Evolutionary conservation across 2,888 invertebrate genomes (phyloP).

Genomic region (Euplagia quadripunctaria): DNA sequence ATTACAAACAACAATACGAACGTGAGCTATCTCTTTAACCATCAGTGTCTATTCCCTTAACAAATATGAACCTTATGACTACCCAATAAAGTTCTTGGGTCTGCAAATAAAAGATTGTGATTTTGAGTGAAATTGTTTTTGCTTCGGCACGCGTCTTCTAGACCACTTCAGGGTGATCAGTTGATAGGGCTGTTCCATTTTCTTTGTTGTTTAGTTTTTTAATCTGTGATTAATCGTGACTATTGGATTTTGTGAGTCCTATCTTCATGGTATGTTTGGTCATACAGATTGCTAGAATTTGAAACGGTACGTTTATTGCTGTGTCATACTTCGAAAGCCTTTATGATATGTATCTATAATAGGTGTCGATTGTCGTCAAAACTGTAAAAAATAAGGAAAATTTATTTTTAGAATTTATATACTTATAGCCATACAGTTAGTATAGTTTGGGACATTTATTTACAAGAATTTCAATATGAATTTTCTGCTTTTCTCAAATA

Average conservation of each 20-base stretch:
- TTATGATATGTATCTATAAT: background rate
- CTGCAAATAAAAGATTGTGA: constrained; percentile 52
- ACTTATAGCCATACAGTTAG: background rate
- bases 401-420: background rate
- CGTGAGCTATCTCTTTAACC: constrained; percentile 68
- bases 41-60: constrained; percentile 21
- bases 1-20: constrained; percentile 75
- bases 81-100: constrained; percentile 32
- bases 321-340: constrained; percentile 10
- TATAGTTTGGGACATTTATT: background rate
- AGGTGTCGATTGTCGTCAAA: constrained; percentile 1
- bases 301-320: constrained; percentile 13
- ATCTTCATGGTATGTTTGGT: constrained; percentile 25
- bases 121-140: constrained; percentile 74
- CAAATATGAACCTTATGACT: constrained; percentile 40
- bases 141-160: constrained; percentile 76
- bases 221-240: constrained; percentile 32
- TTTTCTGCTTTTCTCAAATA: no score
- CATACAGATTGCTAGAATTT: constrained; percentile 12
- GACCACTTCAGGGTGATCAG: constrained; percentile 64
- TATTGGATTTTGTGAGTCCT: constrained; percentile 22
- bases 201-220: constrained; percentile 37
- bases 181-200: constrained; percentile 59
- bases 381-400: background rate
- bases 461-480: no score